Evolutionary conservation across 2,113 vertebrate genomes (phyloP).

Genomic region (Elaphurus davidianus): DNA sequence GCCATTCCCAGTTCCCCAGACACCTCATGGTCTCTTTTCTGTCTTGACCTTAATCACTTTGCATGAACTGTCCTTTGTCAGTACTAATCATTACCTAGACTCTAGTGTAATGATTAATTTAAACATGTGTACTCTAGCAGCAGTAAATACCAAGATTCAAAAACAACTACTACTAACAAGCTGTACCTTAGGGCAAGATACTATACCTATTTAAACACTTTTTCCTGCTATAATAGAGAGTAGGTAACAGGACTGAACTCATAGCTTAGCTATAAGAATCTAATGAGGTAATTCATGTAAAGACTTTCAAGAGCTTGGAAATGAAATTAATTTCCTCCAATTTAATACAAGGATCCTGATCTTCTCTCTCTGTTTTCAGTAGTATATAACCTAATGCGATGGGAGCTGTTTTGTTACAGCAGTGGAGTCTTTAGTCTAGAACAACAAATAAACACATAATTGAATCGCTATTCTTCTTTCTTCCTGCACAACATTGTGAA

Average conservation of each 20-base stretch:
- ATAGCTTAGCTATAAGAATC: background rate
- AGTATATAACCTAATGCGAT: background rate
- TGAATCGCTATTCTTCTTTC: background rate
- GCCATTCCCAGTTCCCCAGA: background rate
- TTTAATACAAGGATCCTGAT: background rate
- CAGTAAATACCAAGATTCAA: background rate
- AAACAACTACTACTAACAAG: background rate
- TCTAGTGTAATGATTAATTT: background rate
- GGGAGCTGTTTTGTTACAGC: background rate
- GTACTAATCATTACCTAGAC: background rate
- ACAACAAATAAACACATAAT: background rate
- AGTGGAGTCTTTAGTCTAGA: background rate
- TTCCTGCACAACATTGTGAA: background rate
- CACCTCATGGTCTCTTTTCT: background rate
- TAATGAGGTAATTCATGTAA: background rate
- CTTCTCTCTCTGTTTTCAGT: background rate
- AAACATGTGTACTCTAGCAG: background rate
- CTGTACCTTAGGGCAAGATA: background rate
- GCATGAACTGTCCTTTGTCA: background rate
- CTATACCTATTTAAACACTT: background rate
- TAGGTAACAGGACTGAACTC: background rate
- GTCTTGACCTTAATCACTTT: background rate
- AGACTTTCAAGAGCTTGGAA: background rate
- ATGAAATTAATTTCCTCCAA: background rate
- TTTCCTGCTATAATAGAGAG: background rate